A percentile compares a stretch with the other conserved stretches of the same genome.
These are phyloP conservation scores for Halcyon malimbica DNA, from an alignment of 2,113 vertebrate species.

Conservation along the genomic window DNA sequence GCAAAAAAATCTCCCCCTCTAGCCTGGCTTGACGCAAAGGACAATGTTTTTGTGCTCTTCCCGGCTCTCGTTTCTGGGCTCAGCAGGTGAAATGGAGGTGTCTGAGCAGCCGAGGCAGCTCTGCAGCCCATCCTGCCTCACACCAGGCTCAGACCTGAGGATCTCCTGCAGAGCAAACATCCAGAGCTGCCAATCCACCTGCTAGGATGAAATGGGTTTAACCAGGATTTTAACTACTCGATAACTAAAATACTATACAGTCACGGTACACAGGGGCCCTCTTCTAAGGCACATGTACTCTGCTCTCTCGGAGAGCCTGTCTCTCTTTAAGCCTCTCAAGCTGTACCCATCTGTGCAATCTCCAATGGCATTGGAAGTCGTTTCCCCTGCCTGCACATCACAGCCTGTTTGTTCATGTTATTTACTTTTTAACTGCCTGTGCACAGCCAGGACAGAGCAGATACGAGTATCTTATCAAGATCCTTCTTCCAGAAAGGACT, in stretches of 20 bases:
- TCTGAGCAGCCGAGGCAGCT: background rate
- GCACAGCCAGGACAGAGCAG: background rate
- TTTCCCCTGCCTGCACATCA: background rate
- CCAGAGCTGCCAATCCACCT: background rate
- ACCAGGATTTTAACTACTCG: background rate
- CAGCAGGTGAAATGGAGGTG: background rate
- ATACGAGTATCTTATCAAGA: background rate
- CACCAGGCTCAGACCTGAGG: rapidly evolving
- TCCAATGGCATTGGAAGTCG: background rate
- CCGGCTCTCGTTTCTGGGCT: background rate
- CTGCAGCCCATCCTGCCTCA: background rate
- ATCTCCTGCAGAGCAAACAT: background rate
- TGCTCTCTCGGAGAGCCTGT: background rate
- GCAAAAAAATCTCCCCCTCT: background rate
- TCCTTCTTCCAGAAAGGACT: slow-evolving; percentile 24
- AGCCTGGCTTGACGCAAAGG: background rate
- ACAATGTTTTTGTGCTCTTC: background rate
- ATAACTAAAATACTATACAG: background rate
- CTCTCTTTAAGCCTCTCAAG: background rate
- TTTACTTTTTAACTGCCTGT: background rate
- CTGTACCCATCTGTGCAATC: rapidly evolving
- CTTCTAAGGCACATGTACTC: background rate
- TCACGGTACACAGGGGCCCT: background rate
- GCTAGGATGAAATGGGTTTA: background rate
- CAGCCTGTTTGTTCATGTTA: background rate